Conservation (phyloP, 1,140 invertebrate species). For the Cecropterus lyciades region DNA sequence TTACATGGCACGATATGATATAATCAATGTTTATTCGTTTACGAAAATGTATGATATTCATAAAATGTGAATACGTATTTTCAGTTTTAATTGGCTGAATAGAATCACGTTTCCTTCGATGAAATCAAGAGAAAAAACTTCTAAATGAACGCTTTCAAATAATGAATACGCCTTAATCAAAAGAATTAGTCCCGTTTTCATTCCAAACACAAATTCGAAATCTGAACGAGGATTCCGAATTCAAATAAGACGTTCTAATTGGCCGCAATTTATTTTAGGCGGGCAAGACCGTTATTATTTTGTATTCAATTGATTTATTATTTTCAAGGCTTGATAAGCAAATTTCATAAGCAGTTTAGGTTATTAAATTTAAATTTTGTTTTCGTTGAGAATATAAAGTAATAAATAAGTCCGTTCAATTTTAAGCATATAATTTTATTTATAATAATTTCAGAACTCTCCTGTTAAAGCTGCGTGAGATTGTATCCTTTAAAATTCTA, state of each 20-base stretch:
- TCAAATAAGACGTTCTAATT: conserved; percentile 46
- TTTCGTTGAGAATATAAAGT: conserved; percentile 10
- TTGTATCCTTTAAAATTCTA: too few relatives aligned
- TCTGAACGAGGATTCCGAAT: conserved; percentile 39
- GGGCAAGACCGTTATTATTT: conserved; percentile 45
- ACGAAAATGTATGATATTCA: too few relatives aligned
- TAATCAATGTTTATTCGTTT: too few relatives aligned
- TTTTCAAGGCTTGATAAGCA: neutral
- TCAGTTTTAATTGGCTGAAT: conserved; percentile 27
- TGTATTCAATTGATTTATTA: conserved; percentile 44
- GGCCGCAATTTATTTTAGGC: conserved; percentile 45
- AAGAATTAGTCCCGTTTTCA: conserved; percentile 42
- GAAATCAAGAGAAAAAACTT: conserved; percentile 39
- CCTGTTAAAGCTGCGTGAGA: too few relatives aligned
- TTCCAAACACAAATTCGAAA: conserved; percentile 43
- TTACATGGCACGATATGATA: too few relatives aligned
- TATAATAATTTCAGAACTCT: too few relatives aligned
- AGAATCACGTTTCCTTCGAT: conserved; percentile 13
- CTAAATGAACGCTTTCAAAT: conserved; percentile 36
- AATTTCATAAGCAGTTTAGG: too few relatives aligned
- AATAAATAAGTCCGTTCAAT: too few relatives aligned
- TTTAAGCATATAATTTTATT: too few relatives aligned
- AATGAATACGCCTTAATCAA: conserved; percentile 34
- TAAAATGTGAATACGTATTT: conserved; percentile 11
- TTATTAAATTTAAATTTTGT: conserved; percentile 15